phyloP scores from a whole-genome alignment of 1,140 invertebrate genomes.

The Sycophaga agraensis region DNA sequence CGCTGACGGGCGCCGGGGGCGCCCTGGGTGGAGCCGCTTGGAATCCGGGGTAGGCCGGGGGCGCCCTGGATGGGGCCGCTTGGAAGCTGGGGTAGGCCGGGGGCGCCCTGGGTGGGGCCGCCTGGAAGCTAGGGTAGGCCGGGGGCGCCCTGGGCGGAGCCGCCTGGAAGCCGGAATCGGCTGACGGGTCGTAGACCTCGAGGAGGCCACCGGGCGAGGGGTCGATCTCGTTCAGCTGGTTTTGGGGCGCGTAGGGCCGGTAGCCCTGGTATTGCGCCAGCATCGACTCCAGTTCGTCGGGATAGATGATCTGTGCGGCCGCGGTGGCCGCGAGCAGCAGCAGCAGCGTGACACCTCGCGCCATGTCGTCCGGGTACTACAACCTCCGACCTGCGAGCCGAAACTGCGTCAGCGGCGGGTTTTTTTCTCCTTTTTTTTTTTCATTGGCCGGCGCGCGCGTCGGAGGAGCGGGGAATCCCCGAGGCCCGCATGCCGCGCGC shows the following conservation, averaged over 20 bases:
- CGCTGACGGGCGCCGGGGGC: not conserved
- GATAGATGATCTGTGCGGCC: conserved; percentile 40
- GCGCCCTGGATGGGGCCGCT: not conserved
- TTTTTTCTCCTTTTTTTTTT: too few species aligned
- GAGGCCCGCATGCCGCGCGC: not conserved
- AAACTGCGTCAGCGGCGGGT: too few species aligned
- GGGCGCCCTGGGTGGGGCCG: not conserved
- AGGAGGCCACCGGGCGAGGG: not conserved
- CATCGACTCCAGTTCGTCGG: conserved; percentile 38
- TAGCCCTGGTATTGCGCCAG: not conserved
- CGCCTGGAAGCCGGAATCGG: too few species aligned
- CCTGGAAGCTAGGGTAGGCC: not conserved
- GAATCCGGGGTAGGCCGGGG: not conserved
- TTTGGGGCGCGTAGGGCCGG: not conserved
- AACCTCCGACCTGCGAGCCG: too few species aligned
- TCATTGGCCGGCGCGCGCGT: too few species aligned
- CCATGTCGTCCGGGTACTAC: too few species aligned
- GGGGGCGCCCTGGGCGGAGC: too few species aligned
- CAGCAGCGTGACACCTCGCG: conserved; percentile 9
- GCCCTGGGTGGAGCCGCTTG: not conserved
- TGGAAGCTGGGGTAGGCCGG: not conserved
- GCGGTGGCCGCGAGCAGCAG: conserved; percentile 23
- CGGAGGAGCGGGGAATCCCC: too few species aligned
- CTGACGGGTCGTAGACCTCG: too few species aligned
- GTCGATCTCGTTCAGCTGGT: not conserved